Conservation (phyloP, 35 echinoderm and acorn worm species). For the Diadema setosum region DNA sequence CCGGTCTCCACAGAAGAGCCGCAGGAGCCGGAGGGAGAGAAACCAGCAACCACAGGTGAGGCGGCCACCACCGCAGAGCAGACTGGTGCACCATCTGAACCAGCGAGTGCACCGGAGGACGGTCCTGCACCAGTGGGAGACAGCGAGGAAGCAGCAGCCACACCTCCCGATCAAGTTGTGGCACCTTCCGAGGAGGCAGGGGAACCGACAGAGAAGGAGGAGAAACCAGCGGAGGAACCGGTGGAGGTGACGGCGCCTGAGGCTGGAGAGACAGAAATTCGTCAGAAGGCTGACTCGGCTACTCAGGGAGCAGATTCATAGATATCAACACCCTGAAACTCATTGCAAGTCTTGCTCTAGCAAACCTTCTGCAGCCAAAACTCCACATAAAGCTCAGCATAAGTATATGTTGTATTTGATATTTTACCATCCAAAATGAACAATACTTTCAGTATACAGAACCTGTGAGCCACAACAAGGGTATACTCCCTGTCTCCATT, state of each 20-base stretch:
- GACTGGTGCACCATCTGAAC: background rate
- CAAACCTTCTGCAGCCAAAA: no score
- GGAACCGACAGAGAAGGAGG: background rate
- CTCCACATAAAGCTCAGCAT: no score
- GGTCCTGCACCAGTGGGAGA: background rate
- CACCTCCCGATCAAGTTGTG: background rate
- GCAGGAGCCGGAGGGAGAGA: no score
- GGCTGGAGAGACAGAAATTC: background rate
- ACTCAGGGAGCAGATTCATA: slow-evolving; percentile 60
- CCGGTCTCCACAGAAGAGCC: no score
- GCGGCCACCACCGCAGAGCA: background rate
- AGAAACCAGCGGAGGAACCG: background rate
- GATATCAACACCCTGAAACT: no score
- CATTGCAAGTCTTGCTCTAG: no score
- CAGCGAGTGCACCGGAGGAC: background rate
- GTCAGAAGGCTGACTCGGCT: slow-evolving; percentile 50
- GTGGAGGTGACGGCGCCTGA: background rate
- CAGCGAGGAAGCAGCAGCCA: background rate
- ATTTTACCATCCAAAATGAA: no score
- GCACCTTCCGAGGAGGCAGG: background rate
- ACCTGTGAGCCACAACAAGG: no score
- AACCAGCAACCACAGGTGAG: background rate
- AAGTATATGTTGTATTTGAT: no score
- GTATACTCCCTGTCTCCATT: no score
- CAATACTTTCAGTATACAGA: no score